A percentile compares a stretch with the other conserved stretches of the same genome.
These are phyloP conservation scores for Eulemur macaco DNA, from an alignment of 2,113 vertebrate species.

Conservation along the genomic window DNA sequence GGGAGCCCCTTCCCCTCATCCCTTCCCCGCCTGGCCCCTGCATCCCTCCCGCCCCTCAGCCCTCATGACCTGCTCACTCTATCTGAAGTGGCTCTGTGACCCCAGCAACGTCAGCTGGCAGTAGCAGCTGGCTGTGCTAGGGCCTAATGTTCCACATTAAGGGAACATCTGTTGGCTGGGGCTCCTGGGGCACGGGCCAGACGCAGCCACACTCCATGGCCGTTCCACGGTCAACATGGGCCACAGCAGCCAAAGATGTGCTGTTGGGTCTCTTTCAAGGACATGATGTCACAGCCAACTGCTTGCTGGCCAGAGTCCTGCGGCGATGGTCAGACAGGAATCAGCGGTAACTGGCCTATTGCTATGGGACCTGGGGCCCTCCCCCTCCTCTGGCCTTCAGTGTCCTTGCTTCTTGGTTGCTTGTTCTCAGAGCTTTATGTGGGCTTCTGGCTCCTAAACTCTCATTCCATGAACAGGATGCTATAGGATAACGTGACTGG, in stretches of 20 bases:
- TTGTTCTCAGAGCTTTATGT: neutral
- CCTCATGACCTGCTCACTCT: neutral
- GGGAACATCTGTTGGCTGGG: conserved; percentile 47
- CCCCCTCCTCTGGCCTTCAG: neutral
- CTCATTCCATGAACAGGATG: neutral
- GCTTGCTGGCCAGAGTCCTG: neutral
- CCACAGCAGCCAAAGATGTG: neutral
- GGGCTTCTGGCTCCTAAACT: neutral
- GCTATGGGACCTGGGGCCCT: neutral
- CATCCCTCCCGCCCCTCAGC: neutral
- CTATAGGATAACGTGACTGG: neutral
- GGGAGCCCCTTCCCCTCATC: accelerated
- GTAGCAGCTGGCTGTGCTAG: neutral
- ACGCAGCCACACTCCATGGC: accelerated
- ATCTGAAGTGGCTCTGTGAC: neutral
- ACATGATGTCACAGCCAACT: neutral
- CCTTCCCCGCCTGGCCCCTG: neutral
- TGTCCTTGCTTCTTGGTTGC: neutral
- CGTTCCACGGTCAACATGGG: accelerated
- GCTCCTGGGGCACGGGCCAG: neutral
- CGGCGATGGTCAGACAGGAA: neutral
- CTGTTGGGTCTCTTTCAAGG: conserved; percentile 30
- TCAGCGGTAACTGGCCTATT: neutral
- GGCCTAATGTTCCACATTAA: neutral
- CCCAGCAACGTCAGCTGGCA: neutral